A percentile compares a stretch with the other conserved stretches of the same genome.
phyloP scores from a whole-genome alignment of 2,888 invertebrate genomes.

The Diarsia dahlii region DNA sequence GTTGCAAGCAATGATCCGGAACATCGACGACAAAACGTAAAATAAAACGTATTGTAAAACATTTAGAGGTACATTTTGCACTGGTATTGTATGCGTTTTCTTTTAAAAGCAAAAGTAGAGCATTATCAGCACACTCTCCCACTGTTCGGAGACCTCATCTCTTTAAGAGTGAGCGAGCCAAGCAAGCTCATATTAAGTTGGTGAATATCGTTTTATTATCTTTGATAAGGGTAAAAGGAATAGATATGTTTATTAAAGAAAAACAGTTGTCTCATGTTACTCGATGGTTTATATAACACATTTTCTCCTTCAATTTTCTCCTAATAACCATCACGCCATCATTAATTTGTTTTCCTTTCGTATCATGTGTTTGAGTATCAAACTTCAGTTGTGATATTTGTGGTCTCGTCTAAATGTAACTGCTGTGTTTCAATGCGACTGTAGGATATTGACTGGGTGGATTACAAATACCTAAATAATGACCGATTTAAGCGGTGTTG shows the following conservation, averaged over 20 bases:
- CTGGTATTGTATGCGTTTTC: neutral
- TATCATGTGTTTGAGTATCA: no score
- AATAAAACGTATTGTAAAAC: constrained; percentile 23
- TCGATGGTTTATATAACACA: neutral
- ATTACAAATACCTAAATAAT: no score
- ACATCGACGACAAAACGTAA: constrained; percentile 9
- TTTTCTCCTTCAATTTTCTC: neutral
- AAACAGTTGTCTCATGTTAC: neutral
- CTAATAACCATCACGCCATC: neutral
- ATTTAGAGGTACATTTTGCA: neutral
- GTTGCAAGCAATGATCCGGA: constrained; percentile 29
- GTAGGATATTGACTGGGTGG: no score
- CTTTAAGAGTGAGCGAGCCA: neutral
- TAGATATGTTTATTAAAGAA: neutral
- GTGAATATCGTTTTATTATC: neutral
- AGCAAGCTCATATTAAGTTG: neutral
- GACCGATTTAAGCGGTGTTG: no score
- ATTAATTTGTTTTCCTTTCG: neutral
- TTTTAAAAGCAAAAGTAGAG: neutral
- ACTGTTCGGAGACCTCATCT: neutral
- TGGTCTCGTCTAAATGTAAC: no score
- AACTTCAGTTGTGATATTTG: no score
- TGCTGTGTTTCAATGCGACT: no score
- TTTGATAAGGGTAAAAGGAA: neutral
- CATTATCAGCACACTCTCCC: neutral